A percentile compares a stretch with the other conserved stretches of the same genome.
phyloP scores from a whole-genome alignment of 2,113 vertebrate genomes.

The human (Homo sapiens) region GRCh38 chr4:28621501-28622000 shows the following conservation, averaged over 20 bases:
- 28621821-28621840: background rate
- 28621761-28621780: slow-evolving; percentile 47
- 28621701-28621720: slow-evolving; percentile 66
- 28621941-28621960: background rate
- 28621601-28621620: slow-evolving; percentile 40
- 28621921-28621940: background rate
- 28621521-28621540: slow-evolving; percentile 45
- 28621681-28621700: slow-evolving; percentile 76
- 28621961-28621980: background rate
- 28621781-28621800: slow-evolving; percentile 49
- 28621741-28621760: slow-evolving; percentile 64
- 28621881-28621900: background rate
- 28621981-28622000: background rate
- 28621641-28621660: slow-evolving; percentile 71
- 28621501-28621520: slow-evolving; percentile 37
- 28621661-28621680: slow-evolving; percentile 60
- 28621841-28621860: background rate
- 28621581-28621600: background rate
- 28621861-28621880: background rate
- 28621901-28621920: background rate
- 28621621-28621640: slow-evolving; percentile 73
- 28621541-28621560: slow-evolving; percentile 18
- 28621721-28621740: slow-evolving; percentile 48
- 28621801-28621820: slow-evolving; percentile 16
- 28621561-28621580: slow-evolving; percentile 60